Evolutionary conservation across 2,113 vertebrate species (phyloP), one percentile per base, ranked within the genome.

Genomic region (Cyanoderma ruficeps): DNA sequence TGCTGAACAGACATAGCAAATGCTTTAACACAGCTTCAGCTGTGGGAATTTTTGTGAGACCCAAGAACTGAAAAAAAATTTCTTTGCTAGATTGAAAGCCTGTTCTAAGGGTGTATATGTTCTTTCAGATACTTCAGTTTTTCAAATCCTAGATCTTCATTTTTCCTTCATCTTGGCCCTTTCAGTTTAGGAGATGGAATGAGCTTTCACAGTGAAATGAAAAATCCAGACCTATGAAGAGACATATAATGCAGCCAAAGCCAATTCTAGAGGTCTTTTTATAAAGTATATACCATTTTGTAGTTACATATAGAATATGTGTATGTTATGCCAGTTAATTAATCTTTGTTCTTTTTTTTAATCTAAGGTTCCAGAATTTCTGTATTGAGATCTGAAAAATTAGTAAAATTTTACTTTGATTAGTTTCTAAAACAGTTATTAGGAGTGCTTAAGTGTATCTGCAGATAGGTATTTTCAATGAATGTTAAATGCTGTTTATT

Each of bases 181-280:
- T 74, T 95, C 87, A 90, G 11, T 63, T 56, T 93, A 83, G 74
- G 89, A 95, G 83, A 49, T 87, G 42, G 80, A 93, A 95, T 79
- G 93, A 94, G 52, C 44, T 97, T 93, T 94, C 63, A 59, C 24
- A 42, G 65, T 89, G 82, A 96, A 95, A 97, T 95, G 81, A 94
- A 97, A 97, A 88, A 50, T 90, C 77, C 80, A 92, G 80, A 84
- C 42, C 74, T 92, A 87, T 90, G 75, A 85, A 84, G n/a, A 93
- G 59, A 91, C 24, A 78, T 83, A 87, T 70, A 71, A 92, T 55
- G 76, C 92, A 96, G 77, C 37, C 50, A 96, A 94, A 89, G 67
- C 64, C 46, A 95, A 57, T 90, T 75, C 59, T 89, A 69, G 70
- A 53, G 63, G 50, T 85, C 42, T 68, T 92, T 55, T 44, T 60